These are phyloP conservation scores for Cyphomyrus discorhynchus DNA, from an alignment of 2,113 vertebrate genomes.

Conservation along the genomic window DNA sequence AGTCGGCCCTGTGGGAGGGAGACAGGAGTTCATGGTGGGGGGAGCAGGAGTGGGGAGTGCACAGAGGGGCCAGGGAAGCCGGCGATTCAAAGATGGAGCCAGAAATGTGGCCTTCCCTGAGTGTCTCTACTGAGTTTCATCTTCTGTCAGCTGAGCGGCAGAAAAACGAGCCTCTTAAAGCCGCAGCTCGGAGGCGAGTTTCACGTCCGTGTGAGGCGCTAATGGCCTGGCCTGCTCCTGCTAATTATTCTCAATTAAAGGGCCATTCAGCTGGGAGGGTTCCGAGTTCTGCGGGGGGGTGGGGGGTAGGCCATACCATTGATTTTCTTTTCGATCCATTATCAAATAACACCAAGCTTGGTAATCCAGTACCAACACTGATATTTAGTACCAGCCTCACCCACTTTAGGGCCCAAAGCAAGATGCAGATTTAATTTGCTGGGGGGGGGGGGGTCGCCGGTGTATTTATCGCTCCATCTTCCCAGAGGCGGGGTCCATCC, in stretches of 20 bases:
- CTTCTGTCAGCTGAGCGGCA: neutral
- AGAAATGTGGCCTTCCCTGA: neutral
- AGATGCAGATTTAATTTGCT: neutral
- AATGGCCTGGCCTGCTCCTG: neutral
- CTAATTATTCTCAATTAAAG: neutral
- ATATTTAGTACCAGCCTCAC: neutral
- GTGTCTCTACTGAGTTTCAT: neutral
- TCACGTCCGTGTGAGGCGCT: neutral
- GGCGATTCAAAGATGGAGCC: neutral
- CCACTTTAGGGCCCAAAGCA: neutral
- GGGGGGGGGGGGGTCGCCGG: no score
- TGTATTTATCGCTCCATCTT: neutral
- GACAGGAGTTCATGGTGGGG: constrained; percentile 5
- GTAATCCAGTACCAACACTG: neutral
- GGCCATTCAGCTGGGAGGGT: neutral
- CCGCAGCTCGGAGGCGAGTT: neutral
- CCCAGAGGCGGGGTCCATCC: neutral
- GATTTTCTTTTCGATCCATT: no score
- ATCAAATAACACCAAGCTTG: neutral
- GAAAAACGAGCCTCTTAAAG: neutral
- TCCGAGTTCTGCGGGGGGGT: neutral
- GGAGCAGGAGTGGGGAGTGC: neutral
- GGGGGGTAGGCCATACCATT: neutral
- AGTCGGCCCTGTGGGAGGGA: constrained; percentile 30
- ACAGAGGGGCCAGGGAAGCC: neutral